These are phyloP conservation scores for Leptura quadrifasciata DNA, from an alignment of 2,888 invertebrate genomes.

Conservation along the genomic window DNA sequence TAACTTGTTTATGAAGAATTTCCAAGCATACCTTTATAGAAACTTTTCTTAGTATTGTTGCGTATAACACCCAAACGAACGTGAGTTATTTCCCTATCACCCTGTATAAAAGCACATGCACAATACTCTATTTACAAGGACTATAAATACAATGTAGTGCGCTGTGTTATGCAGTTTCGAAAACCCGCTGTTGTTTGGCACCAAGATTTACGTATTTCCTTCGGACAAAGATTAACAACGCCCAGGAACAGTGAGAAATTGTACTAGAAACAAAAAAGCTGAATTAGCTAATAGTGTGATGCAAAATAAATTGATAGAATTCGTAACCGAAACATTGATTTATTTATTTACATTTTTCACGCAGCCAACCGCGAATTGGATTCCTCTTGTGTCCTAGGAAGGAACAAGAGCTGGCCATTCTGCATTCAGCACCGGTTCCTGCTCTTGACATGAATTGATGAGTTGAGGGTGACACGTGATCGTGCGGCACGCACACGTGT, in stretches of 20 bases:
- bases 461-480: slow-evolving; percentile 44
- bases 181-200: neutral
- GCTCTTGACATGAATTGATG: slow-evolving; percentile 36
- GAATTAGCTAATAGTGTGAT: slow-evolving; percentile 43
- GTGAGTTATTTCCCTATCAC: too few species aligned
- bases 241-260: slow-evolving; percentile 35
- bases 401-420: slow-evolving; percentile 32
- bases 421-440: slow-evolving; percentile 37
- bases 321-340: slow-evolving; percentile 55
- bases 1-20: too few species aligned
- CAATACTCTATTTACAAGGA: neutral
- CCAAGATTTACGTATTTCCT: slow-evolving; percentile 23
- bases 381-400: slow-evolving; percentile 35
- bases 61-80: too few species aligned
- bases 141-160: neutral
- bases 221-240: slow-evolving; percentile 28
- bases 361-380: slow-evolving; percentile 42
- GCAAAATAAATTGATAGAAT: slow-evolving; percentile 56
- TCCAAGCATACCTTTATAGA: too few species aligned
- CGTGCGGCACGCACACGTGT: slow-evolving; percentile 41
- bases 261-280: slow-evolving; percentile 32
- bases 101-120: neutral
- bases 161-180: neutral
- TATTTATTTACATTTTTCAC: slow-evolving; percentile 60
- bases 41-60: too few species aligned